A percentile compares a stretch with the other conserved stretches of the same genome.
Evolutionary conservation across 2,113 vertebrate genomes (phyloP).

Genomic region (Cinclus mexicanus): DNA sequence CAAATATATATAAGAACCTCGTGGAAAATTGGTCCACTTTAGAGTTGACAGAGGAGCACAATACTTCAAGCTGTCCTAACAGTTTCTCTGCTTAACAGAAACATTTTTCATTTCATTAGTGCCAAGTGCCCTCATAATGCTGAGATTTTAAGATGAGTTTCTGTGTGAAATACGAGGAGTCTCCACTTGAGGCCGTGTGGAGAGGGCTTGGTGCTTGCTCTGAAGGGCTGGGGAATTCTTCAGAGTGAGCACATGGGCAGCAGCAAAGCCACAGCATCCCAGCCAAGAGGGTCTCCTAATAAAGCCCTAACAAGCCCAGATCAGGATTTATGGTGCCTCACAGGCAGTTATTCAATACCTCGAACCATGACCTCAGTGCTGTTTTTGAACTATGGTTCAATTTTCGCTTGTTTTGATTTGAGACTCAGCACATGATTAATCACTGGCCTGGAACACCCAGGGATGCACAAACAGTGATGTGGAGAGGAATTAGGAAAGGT

Average conservation of each 20-base stretch:
- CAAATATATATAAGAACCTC: neutral
- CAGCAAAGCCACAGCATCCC: neutral
- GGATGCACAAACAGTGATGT: neutral
- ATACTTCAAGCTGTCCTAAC: neutral
- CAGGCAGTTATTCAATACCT: neutral
- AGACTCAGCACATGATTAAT: neutral
- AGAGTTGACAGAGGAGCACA: neutral
- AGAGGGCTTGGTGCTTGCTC: neutral
- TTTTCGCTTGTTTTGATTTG: neutral
- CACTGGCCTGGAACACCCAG: neutral
- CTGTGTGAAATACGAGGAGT: neutral
- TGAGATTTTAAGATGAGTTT: neutral
- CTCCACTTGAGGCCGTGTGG: rapidly evolving
- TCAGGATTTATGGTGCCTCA: neutral
- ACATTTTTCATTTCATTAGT: neutral
- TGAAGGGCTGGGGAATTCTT: neutral
- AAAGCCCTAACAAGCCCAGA: neutral
- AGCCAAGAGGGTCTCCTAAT: neutral
- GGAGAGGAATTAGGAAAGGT: neutral
- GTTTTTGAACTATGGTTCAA: conserved; percentile 31
- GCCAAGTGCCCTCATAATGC: neutral
- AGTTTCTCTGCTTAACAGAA: neutral
- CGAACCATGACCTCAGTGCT: neutral
- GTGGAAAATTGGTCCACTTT: neutral
- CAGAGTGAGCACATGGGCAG: no score